A percentile compares a stretch with the other conserved stretches of the same genome.
Evolutionary conservation across 2,113 vertebrate species (phyloP).

Genomic region (Haemorhous mexicanus): DNA sequence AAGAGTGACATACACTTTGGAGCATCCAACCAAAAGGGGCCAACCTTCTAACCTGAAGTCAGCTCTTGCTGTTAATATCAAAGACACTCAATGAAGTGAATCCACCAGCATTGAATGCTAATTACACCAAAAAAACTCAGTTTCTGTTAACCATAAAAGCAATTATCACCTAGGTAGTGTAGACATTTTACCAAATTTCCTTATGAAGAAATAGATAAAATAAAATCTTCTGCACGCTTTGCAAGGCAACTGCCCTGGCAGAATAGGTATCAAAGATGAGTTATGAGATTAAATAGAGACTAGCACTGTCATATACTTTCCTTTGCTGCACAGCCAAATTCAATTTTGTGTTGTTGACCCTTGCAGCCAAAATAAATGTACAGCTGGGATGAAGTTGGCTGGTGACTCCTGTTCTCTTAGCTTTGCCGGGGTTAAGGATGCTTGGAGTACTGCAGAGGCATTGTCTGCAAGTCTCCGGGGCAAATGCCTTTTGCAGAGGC

Average conservation of each 20-base stretch:
- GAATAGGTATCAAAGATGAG: background rate
- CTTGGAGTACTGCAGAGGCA: background rate
- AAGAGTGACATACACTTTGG: background rate
- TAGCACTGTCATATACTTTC: background rate
- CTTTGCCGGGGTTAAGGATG: background rate
- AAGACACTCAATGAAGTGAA: background rate
- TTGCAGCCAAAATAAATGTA: constrained; percentile 53
- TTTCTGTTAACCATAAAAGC: background rate
- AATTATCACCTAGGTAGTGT: background rate
- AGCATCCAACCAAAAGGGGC: background rate
- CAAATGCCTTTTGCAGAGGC: constrained; percentile 19
- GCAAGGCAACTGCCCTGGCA: background rate
- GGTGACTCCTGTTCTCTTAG: background rate
- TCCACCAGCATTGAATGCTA: background rate
- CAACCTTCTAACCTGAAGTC: background rate
- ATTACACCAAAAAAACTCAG: background rate
- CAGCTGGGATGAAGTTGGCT: background rate
- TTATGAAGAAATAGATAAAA: background rate
- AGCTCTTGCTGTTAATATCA: background rate
- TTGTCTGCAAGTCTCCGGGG: background rate
- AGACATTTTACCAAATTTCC: background rate
- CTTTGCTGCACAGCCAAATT: constrained; percentile 35
- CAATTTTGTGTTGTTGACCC: background rate
- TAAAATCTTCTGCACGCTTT: background rate
- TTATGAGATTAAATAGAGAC: background rate